phyloP scores from a whole-genome alignment of 37 sponge, comb jelly and placozoan genomes.

The Aphrocallistes beatrix region DNA sequence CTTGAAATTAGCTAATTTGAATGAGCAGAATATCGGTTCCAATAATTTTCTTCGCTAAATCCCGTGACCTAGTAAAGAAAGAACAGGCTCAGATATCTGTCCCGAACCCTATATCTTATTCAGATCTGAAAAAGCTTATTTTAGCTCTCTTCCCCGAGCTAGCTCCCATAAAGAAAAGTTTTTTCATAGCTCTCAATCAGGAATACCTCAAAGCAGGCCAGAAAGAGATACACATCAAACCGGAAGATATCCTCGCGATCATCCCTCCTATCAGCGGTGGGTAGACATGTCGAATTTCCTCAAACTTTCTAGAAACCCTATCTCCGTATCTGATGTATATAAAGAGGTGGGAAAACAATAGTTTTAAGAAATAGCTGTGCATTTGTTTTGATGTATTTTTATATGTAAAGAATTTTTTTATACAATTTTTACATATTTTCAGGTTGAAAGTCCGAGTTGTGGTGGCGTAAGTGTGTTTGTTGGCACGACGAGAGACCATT shows the following conservation, averaged over 20 bases:
- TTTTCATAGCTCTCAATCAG: slow-evolving; percentile 65
- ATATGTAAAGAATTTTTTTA: background rate
- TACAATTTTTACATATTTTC: background rate
- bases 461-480: slow-evolving; percentile 7
- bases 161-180: slow-evolving; percentile 24
- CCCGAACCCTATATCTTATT: background rate
- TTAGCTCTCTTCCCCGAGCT: background rate
- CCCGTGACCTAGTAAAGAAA: slow-evolving; percentile 36
- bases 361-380: background rate
- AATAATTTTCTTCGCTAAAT: slow-evolving; percentile 64
- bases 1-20: background rate
- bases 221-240: slow-evolving; percentile 19
- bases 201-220: slow-evolving; percentile 41
- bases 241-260: slow-evolving; percentile 66
- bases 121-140: background rate
- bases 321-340: background rate
- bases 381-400: background rate
- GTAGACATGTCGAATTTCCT: slow-evolving; percentile 16
- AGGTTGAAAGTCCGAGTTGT: background rate
- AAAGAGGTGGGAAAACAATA: background rate
- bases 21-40: background rate
- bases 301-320: background rate
- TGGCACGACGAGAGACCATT: slow-evolving; percentile 71
- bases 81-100: background rate
- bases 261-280: slow-evolving; percentile 96